Evolutionary conservation across 2,113 vertebrate genomes (phyloP).

Genomic region (Python bivittatus): DNA sequence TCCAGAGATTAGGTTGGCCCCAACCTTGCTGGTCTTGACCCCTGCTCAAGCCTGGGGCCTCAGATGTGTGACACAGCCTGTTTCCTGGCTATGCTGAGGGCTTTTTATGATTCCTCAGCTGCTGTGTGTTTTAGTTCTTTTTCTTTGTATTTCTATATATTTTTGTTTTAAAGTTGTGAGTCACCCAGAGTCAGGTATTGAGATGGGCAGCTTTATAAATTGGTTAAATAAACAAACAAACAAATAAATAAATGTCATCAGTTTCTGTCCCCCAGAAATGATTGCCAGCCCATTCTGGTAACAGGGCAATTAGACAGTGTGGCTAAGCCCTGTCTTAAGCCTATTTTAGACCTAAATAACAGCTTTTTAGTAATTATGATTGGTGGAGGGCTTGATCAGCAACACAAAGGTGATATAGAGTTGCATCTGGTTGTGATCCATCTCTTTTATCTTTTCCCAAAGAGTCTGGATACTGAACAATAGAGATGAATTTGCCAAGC

Average conservation of each 20-base stretch:
- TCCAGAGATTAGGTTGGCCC: not conserved
- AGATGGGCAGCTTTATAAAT: too few relatives aligned
- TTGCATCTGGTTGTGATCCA: not conserved
- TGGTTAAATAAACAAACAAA: too few relatives aligned
- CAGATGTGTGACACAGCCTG: not conserved
- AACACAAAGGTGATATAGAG: not conserved
- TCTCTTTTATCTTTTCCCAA: not conserved
- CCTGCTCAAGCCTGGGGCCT: not conserved
- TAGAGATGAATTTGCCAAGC: slow-evolving; percentile 3
- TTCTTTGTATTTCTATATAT: not conserved
- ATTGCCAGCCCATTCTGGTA: too few relatives aligned
- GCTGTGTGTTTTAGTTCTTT: not conserved
- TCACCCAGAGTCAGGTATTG: not conserved
- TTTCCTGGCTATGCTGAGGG: not conserved
- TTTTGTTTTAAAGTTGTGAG: not conserved
- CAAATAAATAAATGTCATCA: too few relatives aligned
- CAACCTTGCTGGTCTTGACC: not conserved
- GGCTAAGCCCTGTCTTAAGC: too few relatives aligned
- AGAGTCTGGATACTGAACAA: not conserved
- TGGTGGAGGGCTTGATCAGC: not conserved
- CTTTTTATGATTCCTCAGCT: not conserved
- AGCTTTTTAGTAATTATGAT: not conserved
- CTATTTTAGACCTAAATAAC: not conserved
- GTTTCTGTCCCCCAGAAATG: too few relatives aligned
- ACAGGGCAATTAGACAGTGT: too few relatives aligned